Conservation (phyloP, 2,797 vertebrate species). For the Agapornis canus region DNA sequence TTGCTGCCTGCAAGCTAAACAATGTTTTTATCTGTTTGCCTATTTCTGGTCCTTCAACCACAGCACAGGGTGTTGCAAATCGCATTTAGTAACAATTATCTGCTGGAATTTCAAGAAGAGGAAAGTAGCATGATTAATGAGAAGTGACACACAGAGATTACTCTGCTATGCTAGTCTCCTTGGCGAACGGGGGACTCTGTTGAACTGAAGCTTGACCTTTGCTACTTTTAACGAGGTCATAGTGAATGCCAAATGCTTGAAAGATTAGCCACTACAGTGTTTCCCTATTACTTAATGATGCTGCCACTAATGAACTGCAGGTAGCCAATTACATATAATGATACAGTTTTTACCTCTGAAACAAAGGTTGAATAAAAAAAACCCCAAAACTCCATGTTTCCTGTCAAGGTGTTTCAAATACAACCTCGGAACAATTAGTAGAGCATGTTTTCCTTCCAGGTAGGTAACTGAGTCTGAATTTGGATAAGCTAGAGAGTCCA, state of each 20-base stretch:
- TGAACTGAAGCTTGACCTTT: slow-evolving; percentile 79
- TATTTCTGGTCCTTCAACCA: slow-evolving; percentile 78
- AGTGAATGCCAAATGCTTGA: slow-evolving; percentile 66
- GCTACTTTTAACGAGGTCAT: slow-evolving; percentile 81
- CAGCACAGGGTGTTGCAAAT: slow-evolving; percentile 78
- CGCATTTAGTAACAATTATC: slow-evolving; percentile 82
- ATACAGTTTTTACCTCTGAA: slow-evolving; percentile 76
- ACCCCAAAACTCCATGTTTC: not conserved
- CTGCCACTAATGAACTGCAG: slow-evolving; percentile 63
- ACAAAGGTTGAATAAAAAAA: slow-evolving; percentile 75
- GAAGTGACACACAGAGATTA: slow-evolving; percentile 82
- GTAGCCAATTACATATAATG: slow-evolving; percentile 70
- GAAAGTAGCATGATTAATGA: slow-evolving; percentile 84
- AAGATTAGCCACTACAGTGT: slow-evolving; percentile 68
- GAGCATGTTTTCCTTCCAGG: not conserved
- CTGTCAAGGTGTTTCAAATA: slow-evolving; percentile 3
- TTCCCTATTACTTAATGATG: slow-evolving; percentile 49
- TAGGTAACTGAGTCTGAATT: not conserved
- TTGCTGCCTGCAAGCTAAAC: slow-evolving; percentile 82
- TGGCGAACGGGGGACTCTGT: slow-evolving; percentile 59
- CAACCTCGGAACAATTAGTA: not conserved
- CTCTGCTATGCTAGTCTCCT: slow-evolving; percentile 75
- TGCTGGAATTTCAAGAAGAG: slow-evolving; percentile 81
- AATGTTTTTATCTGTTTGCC: slow-evolving; percentile 81
- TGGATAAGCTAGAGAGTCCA: not conserved